Evolutionary conservation across 2,113 vertebrate genomes (phyloP).

Genomic region (Lynx canadensis): DNA sequence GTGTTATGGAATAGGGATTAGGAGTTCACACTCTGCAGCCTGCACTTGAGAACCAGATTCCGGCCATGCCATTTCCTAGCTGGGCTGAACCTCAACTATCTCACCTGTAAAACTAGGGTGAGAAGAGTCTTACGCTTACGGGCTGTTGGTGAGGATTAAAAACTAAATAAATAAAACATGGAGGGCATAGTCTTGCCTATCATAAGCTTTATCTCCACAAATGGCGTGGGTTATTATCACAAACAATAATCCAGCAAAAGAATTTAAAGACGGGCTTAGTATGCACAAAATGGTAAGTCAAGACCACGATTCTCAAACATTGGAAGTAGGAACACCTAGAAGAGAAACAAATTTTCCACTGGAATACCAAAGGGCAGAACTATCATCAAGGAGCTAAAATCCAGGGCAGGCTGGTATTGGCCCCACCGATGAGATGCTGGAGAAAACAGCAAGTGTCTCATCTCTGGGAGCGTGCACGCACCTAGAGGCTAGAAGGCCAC

Average conservation of each 20-base stretch:
- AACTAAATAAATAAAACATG: not conserved
- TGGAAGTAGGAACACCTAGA: not conserved
- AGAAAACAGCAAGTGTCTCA: not conserved
- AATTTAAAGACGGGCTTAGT: not conserved
- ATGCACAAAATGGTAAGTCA: not conserved
- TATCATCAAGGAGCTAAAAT: not conserved
- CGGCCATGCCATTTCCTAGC: no score
- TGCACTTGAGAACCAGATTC: not conserved
- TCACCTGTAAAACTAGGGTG: not conserved
- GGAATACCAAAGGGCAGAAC: not conserved
- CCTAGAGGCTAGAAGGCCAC: not conserved
- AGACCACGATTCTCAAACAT: not conserved
- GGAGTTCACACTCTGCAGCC: not conserved
- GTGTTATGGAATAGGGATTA: no score
- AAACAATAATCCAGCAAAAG: not conserved
- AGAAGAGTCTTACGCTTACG: not conserved
- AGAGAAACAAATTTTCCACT: not conserved
- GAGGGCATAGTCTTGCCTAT: not conserved
- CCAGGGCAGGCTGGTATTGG: not conserved
- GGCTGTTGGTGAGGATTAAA: not conserved
- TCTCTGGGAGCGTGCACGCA: not conserved
- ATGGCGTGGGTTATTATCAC: not conserved
- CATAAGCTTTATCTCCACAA: not conserved
- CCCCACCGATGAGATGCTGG: not conserved
- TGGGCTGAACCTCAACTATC: not conserved